Evolutionary conservation across 2,113 vertebrate species (phyloP).

Genomic region (Sander vitreus): DNA sequence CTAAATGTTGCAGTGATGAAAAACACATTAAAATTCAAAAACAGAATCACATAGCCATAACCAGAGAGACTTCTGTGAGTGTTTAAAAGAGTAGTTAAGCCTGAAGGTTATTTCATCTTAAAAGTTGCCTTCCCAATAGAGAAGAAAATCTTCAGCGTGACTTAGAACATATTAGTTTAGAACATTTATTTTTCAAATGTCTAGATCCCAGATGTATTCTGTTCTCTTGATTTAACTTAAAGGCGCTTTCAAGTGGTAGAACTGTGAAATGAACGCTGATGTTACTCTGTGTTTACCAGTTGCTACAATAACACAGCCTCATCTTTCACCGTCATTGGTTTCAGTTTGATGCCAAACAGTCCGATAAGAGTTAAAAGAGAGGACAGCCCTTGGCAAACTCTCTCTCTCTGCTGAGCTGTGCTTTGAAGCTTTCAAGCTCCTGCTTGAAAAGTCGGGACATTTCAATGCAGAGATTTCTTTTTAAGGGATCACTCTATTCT

Average conservation of each 20-base stretch:
- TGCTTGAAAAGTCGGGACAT: constrained; percentile 56
- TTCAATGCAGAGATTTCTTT: constrained; percentile 41
- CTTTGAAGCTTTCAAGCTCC: constrained; percentile 26
- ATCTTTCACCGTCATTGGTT: not conserved
- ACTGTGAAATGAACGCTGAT: not conserved
- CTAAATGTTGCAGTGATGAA: not conserved
- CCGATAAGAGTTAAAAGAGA: constrained; percentile 48
- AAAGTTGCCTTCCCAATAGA: not conserved
- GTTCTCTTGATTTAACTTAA: not conserved
- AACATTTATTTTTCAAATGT: constrained; percentile 14
- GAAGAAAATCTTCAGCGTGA: not conserved
- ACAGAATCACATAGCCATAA: not conserved
- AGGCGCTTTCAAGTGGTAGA: not conserved
- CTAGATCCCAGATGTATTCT: not conserved
- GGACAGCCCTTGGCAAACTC: constrained; percentile 13
- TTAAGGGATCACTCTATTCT: constrained; percentile 62
- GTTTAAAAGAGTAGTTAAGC: not conserved
- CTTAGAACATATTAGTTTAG: not conserved
- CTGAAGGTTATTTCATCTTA: not conserved
- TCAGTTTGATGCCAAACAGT: constrained; percentile 23
- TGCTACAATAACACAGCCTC: not conserved
- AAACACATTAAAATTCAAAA: no score
- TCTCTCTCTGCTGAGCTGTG: constrained; percentile 6
- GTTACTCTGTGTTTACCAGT: not conserved
- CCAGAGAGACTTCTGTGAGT: not conserved